Conservation (phyloP, 2,888 invertebrate genomes). For the Chironomus tentans region DNA sequence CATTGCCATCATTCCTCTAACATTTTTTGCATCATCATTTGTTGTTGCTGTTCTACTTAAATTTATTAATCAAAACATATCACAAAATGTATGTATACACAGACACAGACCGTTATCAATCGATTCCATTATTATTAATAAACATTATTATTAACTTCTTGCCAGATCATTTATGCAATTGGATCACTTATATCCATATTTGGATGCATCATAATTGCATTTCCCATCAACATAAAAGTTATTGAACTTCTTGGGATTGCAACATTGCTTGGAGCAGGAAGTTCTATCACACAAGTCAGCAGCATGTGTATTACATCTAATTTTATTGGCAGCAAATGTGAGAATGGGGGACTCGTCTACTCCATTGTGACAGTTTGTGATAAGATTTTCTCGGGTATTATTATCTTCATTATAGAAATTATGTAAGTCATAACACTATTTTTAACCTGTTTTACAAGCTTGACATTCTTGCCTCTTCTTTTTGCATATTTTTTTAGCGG, state of each 20-base stretch:
- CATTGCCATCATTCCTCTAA: conserved; percentile 63
- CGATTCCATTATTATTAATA: not conserved
- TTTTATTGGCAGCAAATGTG: conserved; percentile 74
- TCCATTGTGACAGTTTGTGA: conserved; percentile 88
- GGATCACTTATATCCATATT: conserved; percentile 53
- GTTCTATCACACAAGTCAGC: conserved; percentile 77
- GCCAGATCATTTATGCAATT: conserved; percentile 51
- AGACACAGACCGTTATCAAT: not conserved
- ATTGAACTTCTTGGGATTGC: conserved; percentile 50
- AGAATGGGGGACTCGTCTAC: conserved; percentile 82
- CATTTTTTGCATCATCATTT: conserved; percentile 66
- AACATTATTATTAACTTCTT: not conserved
- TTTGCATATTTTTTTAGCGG: not conserved
- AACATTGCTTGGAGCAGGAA: conserved; percentile 56
- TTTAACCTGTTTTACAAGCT: not conserved
- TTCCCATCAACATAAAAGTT: conserved; percentile 44
- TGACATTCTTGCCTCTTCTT: not conserved
- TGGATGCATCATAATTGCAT: conserved; percentile 55
- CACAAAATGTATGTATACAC: conserved; percentile 47
- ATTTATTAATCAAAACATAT: conserved; percentile 52
- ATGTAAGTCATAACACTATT: conserved; percentile 46
- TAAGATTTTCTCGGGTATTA: conserved; percentile 78
- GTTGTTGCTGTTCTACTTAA: conserved; percentile 63
- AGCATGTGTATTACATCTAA: conserved; percentile 82
- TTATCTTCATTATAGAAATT: conserved; percentile 74